Evolutionary conservation across 2,888 invertebrate genomes (phyloP).

Genomic region (Lepeophtheirus nordmannii): DNA sequence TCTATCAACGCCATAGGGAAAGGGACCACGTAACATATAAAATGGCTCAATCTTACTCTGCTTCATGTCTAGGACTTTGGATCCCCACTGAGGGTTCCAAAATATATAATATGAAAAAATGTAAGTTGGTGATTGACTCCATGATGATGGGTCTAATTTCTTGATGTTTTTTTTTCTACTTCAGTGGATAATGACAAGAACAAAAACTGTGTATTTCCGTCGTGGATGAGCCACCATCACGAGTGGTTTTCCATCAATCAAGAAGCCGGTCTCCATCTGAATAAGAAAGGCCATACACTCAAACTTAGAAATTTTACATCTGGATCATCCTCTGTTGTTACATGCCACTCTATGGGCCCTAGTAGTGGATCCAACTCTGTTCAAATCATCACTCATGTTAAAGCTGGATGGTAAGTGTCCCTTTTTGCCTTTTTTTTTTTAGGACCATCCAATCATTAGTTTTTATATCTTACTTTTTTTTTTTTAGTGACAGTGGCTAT

Average conservation of each 20-base stretch:
- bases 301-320: constrained; percentile 43
- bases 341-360: constrained; percentile 25
- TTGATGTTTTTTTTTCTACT: constrained; percentile 8
- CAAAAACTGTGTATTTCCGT: constrained; percentile 38
- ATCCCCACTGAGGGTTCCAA: constrained; percentile 13
- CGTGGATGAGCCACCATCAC: constrained; percentile 61
- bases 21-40: constrained; percentile 29
- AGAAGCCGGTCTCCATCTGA: constrained; percentile 53
- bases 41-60: constrained; percentile 36
- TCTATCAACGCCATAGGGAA: constrained; percentile 52
- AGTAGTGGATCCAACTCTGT: constrained; percentile 30
- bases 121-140: constrained; percentile 13
- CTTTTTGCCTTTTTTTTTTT: neutral
- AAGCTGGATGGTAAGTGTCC: constrained; percentile 52
- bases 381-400: constrained; percentile 52
- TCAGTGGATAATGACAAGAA: constrained; percentile 11
- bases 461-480: constrained; percentile 28
- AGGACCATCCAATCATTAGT: neutral
- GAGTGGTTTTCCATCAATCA: constrained; percentile 64
- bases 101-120: constrained; percentile 16
- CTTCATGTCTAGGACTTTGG: constrained; percentile 33
- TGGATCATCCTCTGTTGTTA: constrained; percentile 23
- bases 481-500: constrained; percentile 57
- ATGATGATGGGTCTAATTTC: neutral
- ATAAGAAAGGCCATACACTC: constrained; percentile 54